A percentile compares a stretch with the other conserved stretches of the same genome.
These are phyloP conservation scores for Periparus ater DNA, from an alignment of 2,797 vertebrate species.

Conservation along the genomic window DNA sequence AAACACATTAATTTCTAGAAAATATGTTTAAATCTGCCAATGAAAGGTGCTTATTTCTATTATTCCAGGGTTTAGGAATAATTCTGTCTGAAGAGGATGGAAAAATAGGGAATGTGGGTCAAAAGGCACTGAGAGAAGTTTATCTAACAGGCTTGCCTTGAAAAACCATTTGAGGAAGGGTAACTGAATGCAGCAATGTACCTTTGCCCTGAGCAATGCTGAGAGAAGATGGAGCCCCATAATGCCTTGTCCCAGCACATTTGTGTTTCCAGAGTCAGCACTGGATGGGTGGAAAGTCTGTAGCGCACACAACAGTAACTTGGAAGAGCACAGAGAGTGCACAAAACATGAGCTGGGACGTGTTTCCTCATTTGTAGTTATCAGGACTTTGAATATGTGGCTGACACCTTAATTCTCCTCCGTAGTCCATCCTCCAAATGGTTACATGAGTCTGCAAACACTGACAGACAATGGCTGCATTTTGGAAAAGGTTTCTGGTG, in stretches of 20 bases:
- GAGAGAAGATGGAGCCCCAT: not conserved
- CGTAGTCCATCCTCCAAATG: not conserved
- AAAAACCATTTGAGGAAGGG: not conserved
- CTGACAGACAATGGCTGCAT: not conserved
- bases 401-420: not conserved
- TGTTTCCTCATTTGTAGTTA: not conserved
- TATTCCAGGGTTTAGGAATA: not conserved
- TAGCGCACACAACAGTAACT: not conserved
- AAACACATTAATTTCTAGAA: slow-evolving; percentile 32
- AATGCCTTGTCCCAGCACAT: not conserved
- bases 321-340: fast-evolving
- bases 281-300: not conserved
- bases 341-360: not conserved
- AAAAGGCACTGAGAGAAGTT: not conserved
- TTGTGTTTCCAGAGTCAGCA: not conserved
- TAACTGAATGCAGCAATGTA: not conserved
- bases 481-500: not conserved
- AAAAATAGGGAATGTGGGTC: not conserved
- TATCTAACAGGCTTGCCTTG: not conserved
- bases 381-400: not conserved
- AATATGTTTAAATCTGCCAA: not conserved
- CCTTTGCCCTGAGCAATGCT: not conserved
- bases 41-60: not conserved
- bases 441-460: not conserved
- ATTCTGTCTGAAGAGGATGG: slow-evolving; percentile 4